phyloP scores from a whole-genome alignment of 2,797 vertebrate genomes.

The Hybognathus amarus region DNA sequence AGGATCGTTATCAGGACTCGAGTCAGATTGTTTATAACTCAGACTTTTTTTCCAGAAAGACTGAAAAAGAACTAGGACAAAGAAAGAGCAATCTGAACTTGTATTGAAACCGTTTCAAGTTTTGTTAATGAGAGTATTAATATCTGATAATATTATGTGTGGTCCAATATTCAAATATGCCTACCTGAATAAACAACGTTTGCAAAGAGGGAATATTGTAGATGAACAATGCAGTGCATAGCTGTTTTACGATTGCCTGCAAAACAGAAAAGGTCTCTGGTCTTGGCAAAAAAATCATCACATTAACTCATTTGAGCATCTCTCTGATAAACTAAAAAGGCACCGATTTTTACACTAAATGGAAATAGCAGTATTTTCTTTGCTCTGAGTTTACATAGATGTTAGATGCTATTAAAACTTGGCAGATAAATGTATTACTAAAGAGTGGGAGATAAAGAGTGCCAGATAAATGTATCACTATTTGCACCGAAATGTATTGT shows the following conservation, averaged over 20 bases:
- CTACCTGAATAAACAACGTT: constrained; percentile 26
- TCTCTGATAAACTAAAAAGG: neutral
- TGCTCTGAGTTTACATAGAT: too few species aligned
- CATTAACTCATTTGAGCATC: neutral
- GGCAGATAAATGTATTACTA: too few species aligned
- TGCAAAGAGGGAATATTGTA: constrained; percentile 27
- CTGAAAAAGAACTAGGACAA: neutral
- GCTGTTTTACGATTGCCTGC: neutral
- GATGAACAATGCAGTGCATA: constrained; percentile 7
- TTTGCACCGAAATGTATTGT: too few species aligned
- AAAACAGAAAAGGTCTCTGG: neutral
- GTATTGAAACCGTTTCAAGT: neutral
- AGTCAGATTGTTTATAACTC: neutral
- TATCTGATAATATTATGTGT: neutral
- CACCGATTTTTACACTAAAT: too few species aligned
- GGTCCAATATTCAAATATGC: neutral
- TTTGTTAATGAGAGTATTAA: neutral
- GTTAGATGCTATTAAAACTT: too few species aligned
- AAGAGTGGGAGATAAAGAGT: too few species aligned
- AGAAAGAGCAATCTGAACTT: neutral
- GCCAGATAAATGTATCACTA: too few species aligned
- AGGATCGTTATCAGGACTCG: constrained; percentile 21
- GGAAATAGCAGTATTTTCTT: too few species aligned
- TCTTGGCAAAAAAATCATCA: neutral
- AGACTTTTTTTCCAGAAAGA: neutral